Percentiles rank a stretch among this genome's conserved stretches.
These are phyloP conservation scores for Synergus laeviventris DNA, from an alignment of 2,888 invertebrate species.

Conservation along the genomic window DNA sequence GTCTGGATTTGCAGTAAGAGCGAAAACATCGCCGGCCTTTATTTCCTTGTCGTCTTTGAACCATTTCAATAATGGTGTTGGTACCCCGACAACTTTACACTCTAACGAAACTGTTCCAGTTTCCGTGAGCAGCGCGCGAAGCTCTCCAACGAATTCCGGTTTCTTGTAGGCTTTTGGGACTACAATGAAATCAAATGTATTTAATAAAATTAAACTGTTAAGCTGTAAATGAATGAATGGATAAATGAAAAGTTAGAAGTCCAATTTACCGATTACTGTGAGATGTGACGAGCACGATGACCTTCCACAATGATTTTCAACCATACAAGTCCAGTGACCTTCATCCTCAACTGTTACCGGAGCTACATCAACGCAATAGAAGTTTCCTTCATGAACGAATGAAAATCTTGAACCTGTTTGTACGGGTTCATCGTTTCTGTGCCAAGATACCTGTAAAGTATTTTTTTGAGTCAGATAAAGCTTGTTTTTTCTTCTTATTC, in stretches of 20 bases:
- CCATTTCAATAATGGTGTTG: slow-evolving; percentile 87
- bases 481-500: neutral
- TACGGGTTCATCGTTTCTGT: slow-evolving; percentile 87
- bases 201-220: neutral
- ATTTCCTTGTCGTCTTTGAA: slow-evolving; percentile 92
- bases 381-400: slow-evolving; percentile 89
- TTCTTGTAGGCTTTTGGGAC: slow-evolving; percentile 93
- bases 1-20: slow-evolving; percentile 88
- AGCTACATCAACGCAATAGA: slow-evolving; percentile 89
- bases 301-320: slow-evolving; percentile 86
- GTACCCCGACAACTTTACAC: slow-evolving; percentile 94
- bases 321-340: slow-evolving; percentile 90
- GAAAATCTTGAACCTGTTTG: slow-evolving; percentile 86
- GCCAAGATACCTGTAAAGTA: slow-evolving; percentile 87
- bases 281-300: slow-evolving; percentile 87
- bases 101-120: slow-evolving; percentile 93
- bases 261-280: slow-evolving; percentile 83
- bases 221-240: neutral
- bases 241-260: neutral
- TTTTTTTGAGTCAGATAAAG: neutral
- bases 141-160: slow-evolving; percentile 91
- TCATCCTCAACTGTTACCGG: slow-evolving; percentile 89
- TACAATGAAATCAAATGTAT: slow-evolving; percentile 61
- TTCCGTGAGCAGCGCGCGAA: slow-evolving; percentile 89
- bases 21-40: slow-evolving; percentile 92